Percentiles rank a stretch among this genome's conserved stretches.
phyloP scores from a whole-genome alignment of 2,888 invertebrate species.

The Monochamus alternatus region DNA sequence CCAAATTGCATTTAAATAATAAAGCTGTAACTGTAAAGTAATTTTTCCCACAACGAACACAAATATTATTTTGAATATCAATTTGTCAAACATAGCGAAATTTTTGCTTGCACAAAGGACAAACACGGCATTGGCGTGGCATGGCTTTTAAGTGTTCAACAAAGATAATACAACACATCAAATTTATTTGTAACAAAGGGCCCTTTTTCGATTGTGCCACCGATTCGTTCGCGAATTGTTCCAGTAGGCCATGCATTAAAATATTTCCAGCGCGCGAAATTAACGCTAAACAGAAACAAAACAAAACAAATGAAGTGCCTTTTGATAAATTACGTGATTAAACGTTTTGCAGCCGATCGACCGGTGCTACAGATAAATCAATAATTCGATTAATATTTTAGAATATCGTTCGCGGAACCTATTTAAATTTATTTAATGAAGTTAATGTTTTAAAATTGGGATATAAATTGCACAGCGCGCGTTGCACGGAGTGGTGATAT shows the following conservation, averaged over 20 bases:
- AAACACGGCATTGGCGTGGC: not conserved
- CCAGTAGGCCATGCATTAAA: not conserved
- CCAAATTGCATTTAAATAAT: too few species aligned
- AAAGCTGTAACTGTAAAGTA: too few species aligned
- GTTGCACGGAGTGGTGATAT: conserved; percentile 4
- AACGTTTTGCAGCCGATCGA: conserved; percentile 17
- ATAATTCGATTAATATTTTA: conserved; percentile 30
- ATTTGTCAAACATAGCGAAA: too few species aligned
- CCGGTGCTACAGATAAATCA: conserved; percentile 10
- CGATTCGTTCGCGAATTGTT: conserved; percentile 4
- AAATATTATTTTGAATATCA: too few species aligned
- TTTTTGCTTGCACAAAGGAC: too few species aligned
- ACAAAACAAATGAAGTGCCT: conserved; percentile 12
- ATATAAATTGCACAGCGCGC: conserved; percentile 24
- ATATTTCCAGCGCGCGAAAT: not conserved
- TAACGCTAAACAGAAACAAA: not conserved
- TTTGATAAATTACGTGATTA: conserved; percentile 29
- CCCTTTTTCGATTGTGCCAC: not conserved
- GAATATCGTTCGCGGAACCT: conserved; percentile 12
- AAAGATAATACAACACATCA: not conserved
- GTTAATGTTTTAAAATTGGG: conserved; percentile 28
- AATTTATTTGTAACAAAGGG: not conserved
- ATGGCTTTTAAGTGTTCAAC: not conserved
- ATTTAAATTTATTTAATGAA: conserved; percentile 27
- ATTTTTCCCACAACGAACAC: too few species aligned